Conservation (phyloP, 1,140 invertebrate genomes). For the Bombus waltoni region DNA sequence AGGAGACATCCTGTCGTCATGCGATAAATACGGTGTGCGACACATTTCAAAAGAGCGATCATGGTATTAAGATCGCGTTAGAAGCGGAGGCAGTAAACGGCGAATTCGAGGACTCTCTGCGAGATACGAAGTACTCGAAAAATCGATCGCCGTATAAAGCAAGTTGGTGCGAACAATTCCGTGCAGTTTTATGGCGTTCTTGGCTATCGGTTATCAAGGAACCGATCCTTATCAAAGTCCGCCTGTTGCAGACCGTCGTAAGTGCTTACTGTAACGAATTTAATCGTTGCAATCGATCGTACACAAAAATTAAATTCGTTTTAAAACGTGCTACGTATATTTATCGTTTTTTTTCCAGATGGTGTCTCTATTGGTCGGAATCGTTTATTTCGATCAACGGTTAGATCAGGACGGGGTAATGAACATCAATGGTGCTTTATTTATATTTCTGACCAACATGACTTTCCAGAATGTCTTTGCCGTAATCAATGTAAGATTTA, state of each 20-base stretch:
- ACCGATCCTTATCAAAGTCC: conserved; percentile 93
- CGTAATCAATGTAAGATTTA: conserved; percentile 89
- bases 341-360: conserved; percentile 85
- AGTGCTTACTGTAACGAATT: conserved; percentile 75
- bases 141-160: conserved; percentile 89
- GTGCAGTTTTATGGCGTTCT: conserved; percentile 94
- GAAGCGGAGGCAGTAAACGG: conserved; percentile 82
- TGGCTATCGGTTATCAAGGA: conserved; percentile 95
- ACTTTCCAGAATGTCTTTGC: conserved; percentile 96
- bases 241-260: conserved; percentile 94
- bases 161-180: conserved; percentile 94
- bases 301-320: no score
- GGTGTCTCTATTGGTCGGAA: conserved; percentile 92
- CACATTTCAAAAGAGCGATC: conserved; percentile 86
- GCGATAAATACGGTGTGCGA: conserved; percentile 91
- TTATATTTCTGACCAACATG: conserved; percentile 96
- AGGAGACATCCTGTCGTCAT: conserved; percentile 89
- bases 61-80: conserved; percentile 84
- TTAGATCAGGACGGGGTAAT: conserved; percentile 94
- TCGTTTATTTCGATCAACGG: conserved; percentile 94
- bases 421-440: conserved; percentile 98
- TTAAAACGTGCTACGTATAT: background rate
- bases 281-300: no score
- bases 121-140: conserved; percentile 18
- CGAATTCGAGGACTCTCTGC: conserved; percentile 68